Evolutionary conservation across 2,797 vertebrate genomes (phyloP), one percentile per base, ranked within the genome.

Genomic region (Botia kubotai): DNA sequence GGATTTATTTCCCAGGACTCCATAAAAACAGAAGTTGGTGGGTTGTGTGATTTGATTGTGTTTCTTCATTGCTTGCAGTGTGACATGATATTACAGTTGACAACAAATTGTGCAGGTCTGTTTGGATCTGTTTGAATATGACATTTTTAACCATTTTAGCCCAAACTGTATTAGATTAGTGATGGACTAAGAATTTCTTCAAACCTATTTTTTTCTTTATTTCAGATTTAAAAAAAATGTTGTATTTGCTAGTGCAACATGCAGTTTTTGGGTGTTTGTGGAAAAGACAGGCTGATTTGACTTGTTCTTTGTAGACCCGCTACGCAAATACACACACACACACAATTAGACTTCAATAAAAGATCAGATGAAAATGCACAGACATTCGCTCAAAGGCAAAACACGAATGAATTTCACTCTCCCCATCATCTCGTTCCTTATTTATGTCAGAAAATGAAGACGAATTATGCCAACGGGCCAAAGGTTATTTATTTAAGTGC

Each of bases 321-420:
- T 33, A 11, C 43, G 52, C 69, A 50, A 55, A 75, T 67, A 72
- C 67, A 46, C 8, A 46, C 6, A 39, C 43, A 66, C 65, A 81
- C 43, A 67, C 58, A 79, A 60, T 57, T 23, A 82, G 55, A 77
- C 75, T 85, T 86, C 82, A 84, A 83, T 87, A 82, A 83, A 72
- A 73, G 23, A 83, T 79, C 77, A 79, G 86, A 85, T 84, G 77
- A 86, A 87, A 84, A 78, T 50, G 62, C 68, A 72, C 78, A 80
- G 84, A 75, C 77, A 33, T 73, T 81, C 60, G 84, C 86, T 86
- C 75, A 83, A 81, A 84, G 80, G 84, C 86, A 86, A 79, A 87
- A 75, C 82, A 79, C 70, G 55, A 87, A 84, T 81, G 77, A 82
- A 72, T 82, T 81, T 80, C 69, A 67, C 68, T 70, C 74, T 71